phyloP scores from a whole-genome alignment of 30 jellyfish, hydroid and myxozoan species.

The Haliclystus octoradiatus region DNA sequence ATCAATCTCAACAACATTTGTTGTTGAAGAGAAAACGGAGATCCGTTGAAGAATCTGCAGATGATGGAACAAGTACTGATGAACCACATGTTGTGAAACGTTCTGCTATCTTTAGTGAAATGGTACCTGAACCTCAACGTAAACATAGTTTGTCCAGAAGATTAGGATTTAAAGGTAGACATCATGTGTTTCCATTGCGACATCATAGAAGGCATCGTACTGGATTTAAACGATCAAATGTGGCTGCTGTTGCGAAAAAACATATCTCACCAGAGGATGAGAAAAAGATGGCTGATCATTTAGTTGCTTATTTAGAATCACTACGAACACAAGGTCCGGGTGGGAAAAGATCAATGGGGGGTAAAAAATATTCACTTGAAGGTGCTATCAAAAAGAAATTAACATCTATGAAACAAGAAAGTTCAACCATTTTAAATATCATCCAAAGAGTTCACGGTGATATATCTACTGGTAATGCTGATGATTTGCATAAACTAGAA shows the following conservation, averaged over 20 bases:
- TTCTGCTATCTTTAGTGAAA: constrained; percentile 85
- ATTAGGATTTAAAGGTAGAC: neutral
- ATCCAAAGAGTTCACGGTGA: constrained; percentile 91
- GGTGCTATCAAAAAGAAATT: constrained; percentile 72
- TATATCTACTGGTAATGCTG: constrained; percentile 66
- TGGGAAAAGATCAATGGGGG: constrained; percentile 34
- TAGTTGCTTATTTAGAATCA: neutral
- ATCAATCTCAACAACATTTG: neutral
- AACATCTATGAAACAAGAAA: constrained; percentile 79
- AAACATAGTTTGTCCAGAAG: neutral
- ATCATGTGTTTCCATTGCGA: neutral
- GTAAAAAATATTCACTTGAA: constrained; percentile 67
- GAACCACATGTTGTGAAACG: constrained; percentile 99
- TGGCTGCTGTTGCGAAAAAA: neutral
- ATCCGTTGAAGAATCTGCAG: constrained; percentile 30
- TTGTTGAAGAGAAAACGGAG: neutral
- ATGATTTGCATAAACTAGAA: constrained; percentile 73
- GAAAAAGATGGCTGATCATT: neutral
- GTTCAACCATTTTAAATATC: constrained; percentile 68
- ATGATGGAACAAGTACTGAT: constrained; percentile 40
- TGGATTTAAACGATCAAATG: neutral
- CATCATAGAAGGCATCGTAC: neutral
- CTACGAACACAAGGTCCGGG: neutral
- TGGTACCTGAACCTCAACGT: constrained; percentile 8
- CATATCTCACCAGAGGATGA: neutral